Base-by-base conservation (phyloP, 1,140 invertebrate genomes). In the Aphidius gifuensis region DNA sequence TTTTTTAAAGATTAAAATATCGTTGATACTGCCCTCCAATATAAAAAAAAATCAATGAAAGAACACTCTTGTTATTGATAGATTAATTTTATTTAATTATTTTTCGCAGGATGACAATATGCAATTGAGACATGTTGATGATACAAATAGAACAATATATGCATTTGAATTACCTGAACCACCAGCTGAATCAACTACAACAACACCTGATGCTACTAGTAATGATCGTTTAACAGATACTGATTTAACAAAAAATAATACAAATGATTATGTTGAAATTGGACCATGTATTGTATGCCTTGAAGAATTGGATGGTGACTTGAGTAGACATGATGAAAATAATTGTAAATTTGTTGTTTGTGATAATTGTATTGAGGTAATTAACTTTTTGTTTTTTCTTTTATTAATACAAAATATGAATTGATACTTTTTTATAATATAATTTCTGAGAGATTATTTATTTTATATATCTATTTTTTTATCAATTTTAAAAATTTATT, bases 201-300 rank as follows among this genome's bases (percentile, higher is more conserved):
- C 66, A 38, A 62, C 69, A 57, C 48, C 61, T 23, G 48, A 69
- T 8, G 74, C 74, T 8, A 67, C 57, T 11, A 69, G 64, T 16
- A 16, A 16, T 9, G 70, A 72, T 60, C 71, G 74, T 11, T 49
- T 71, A 48, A 45, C 59, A 39, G 69, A 69, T 21, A 54, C 67
- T 38, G 72, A 79, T 9, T 60, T 65, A 45, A 73, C 68, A 61
- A 75, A 75, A 49, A 71, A 68, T 53, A 67, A 71, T 5, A 67
- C 71, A 0, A 63, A 64, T 11, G 68, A 66, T 2, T 64, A 68
- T 3, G 76, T 73, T 11, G 74, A 75, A 43, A 71, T 70, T 47
- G 72, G 70, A 6, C 64, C 65, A 5, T 89, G 87, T 75, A 83
- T 80, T 40, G 88, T 90, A 62, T 90, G 87, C 67, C 74, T 88